A percentile compares a stretch with the other conserved stretches of the same genome.
Evolutionary conservation across 2,113 vertebrate genomes (phyloP).

Genomic region (Martes martes): DNA sequence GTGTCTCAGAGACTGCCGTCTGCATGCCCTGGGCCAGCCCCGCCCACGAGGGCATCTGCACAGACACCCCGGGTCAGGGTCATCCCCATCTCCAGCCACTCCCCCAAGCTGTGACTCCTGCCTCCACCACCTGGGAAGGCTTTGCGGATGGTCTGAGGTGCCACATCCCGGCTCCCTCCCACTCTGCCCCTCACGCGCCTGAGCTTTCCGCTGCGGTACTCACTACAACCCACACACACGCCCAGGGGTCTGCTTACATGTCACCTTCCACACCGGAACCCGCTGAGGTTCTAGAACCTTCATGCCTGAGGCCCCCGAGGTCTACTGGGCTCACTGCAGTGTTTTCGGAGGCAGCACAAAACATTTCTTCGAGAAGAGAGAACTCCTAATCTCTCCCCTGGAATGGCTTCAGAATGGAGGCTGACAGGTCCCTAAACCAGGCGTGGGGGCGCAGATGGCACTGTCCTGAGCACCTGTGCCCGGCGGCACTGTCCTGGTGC

Average conservation of each 20-base stretch:
- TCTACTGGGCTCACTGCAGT: rapidly evolving
- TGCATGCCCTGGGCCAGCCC: neutral
- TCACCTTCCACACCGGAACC: neutral
- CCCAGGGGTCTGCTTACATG: neutral
- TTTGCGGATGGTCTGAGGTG: neutral
- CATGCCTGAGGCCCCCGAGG: rapidly evolving
- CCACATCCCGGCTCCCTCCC: neutral
- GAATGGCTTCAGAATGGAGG: neutral
- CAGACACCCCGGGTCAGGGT: neutral
- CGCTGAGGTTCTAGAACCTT: neutral
- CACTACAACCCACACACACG: no score
- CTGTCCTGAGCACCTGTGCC: neutral
- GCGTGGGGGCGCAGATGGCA: rapidly evolving
- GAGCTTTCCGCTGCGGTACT: neutral
- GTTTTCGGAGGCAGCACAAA: no score
- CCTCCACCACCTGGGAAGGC: neutral
- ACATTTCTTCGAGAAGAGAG: neutral
- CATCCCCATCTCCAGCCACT: no score
- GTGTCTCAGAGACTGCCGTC: neutral
- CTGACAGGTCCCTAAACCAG: no score
- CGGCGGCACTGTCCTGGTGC: neutral
- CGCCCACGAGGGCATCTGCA: no score
- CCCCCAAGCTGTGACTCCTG: neutral
- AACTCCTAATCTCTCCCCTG: neutral
- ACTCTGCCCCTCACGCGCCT: neutral